Base-by-base conservation (phyloP, 35 echinoderm and acorn worm species). In the Holothuria glaberrima region DNA sequence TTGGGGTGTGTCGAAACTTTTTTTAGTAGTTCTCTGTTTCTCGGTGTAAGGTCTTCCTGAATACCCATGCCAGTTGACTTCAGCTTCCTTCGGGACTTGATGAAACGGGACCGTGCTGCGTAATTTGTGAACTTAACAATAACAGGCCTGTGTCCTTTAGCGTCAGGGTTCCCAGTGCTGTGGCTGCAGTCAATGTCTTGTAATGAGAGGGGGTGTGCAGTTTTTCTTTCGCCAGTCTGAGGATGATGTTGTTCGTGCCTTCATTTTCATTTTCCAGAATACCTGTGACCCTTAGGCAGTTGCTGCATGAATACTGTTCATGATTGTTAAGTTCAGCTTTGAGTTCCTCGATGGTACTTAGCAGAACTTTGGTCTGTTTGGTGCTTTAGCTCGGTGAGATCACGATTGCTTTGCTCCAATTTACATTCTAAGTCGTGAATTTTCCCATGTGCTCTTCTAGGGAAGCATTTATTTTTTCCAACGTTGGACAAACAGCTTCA, bases 61-160 rank as follows among this genome's bases (percentile, higher is more conserved):
- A 91, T 67, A 33, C 36, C 60, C 9, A 91, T 91, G 16, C 89
- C 89, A 38, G 78, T 50, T 25, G 35, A 45, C 36, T 82, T 91
- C 7, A 82, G 36, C 27, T 64, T 84, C n/a, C 54, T 18, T 45
- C 75, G 56, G 24, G 33, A 46, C 12, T 50, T 60, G 41, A 91
- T 82, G 31, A 84, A 45, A 57, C 62, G 30, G 9, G 59, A 54
- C 38, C 89, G 57, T 24, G 48, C 35, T 28, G 30, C 6, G 61
- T 91, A 91, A 0, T 68, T 75, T 13, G 75, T 84, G 38, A 91
- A 91, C 65, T 91, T 91, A 10, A 83, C 89, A 29, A 91, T 91
- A 35, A 83, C 82, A 65, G 89, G 14, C 9, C 59, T 35, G 26
- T 60, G 52, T 48, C 52, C 19, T 57, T 76, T 90, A 18, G 22